Conservation (phyloP, 1,140 invertebrate genomes). For the Micrasema longulum region DNA sequence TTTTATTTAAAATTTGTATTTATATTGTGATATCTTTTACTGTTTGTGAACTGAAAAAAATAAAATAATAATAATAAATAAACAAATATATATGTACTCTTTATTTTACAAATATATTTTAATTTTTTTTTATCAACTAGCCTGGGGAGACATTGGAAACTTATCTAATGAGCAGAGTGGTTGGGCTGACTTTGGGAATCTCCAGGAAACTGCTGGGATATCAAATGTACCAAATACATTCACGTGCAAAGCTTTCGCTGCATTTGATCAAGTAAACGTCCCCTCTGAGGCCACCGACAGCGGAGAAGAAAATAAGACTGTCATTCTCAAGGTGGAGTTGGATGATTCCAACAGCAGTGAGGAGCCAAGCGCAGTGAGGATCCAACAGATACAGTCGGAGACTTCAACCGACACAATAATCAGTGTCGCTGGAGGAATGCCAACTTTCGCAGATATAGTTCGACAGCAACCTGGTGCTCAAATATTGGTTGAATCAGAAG, state of each 20-base stretch:
- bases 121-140: slow-evolving; percentile 25
- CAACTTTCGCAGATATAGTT: slow-evolving; percentile 39
- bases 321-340: background rate
- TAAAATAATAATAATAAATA: no score
- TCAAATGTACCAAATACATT: slow-evolving; percentile 33
- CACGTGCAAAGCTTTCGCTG: slow-evolving; percentile 40
- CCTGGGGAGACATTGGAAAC: slow-evolving; percentile 42
- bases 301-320: background rate
- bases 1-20: background rate
- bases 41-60: no score
- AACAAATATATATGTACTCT: background rate
- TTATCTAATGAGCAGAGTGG: slow-evolving; percentile 40
- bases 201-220: slow-evolving; percentile 39
- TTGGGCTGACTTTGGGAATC: slow-evolving; percentile 50
- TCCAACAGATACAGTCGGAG: slow-evolving; percentile 33
- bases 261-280: slow-evolving; percentile 31
- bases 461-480: slow-evolving; percentile 35
- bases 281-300: background rate
- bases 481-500: slow-evolving; percentile 21
- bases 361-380: slow-evolving; percentile 2
- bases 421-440: slow-evolving; percentile 6
- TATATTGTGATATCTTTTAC: no score
- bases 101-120: background rate
- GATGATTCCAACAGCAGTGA: background rate
- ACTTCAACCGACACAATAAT: slow-evolving; percentile 11